Conservation (phyloP, 2,888 invertebrate species). For the Synanthedon andrenaeformis region DNA sequence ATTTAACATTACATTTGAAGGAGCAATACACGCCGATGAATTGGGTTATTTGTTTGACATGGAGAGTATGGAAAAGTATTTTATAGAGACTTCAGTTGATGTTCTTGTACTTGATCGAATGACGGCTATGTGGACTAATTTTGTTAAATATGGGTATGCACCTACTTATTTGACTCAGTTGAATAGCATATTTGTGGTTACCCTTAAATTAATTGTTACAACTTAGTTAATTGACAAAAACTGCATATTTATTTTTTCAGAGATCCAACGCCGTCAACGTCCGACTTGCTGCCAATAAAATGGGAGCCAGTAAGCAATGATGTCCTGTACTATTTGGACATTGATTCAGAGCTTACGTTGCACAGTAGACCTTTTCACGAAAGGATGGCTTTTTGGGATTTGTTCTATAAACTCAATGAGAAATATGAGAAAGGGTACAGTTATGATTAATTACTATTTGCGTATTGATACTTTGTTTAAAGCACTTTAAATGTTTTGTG, state of each 20-base stretch:
- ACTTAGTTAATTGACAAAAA: background rate
- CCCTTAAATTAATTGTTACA: background rate
- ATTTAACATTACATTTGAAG: background rate
- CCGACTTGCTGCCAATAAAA: slow-evolving; percentile 4
- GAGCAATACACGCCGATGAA: slow-evolving; percentile 10
- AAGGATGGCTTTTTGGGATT: slow-evolving; percentile 20
- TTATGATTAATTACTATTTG: background rate
- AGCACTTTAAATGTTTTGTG: no score
- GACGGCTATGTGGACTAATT: slow-evolving; percentile 12
- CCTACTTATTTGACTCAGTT: background rate
- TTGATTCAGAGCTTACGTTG: slow-evolving; percentile 9
- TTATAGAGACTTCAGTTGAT: slow-evolving; percentile 1
- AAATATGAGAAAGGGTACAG: background rate
- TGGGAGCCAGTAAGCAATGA: slow-evolving; percentile 7
- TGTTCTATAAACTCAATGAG: slow-evolving; percentile 6
- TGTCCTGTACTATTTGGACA: slow-evolving; percentile 8
- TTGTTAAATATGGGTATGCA: slow-evolving; percentile 11
- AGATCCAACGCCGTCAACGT: slow-evolving; percentile 7
- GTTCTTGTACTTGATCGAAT: slow-evolving; percentile 9
- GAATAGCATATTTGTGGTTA: background rate
- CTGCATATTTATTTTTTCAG: slow-evolving; percentile 4
- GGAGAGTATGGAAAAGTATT: background rate
- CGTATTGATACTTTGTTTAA: no score
- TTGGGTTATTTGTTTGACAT: slow-evolving; percentile 14
- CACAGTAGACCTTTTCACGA: slow-evolving; percentile 13